phyloP scores from a whole-genome alignment of 2,113 vertebrate species.

The Antennarius striatus region DNA sequence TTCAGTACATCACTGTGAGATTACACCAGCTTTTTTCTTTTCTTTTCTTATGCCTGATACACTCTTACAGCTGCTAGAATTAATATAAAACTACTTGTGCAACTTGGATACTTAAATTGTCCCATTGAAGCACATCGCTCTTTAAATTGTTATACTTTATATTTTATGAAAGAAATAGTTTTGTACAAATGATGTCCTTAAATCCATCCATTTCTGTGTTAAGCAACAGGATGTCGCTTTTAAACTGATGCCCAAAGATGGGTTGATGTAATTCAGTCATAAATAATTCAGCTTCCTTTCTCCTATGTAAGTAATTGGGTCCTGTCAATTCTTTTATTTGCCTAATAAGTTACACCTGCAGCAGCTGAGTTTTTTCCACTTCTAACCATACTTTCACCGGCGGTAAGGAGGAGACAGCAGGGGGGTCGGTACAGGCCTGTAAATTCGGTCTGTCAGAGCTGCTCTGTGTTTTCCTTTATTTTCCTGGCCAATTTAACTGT shows the following conservation, averaged over 20 bases:
- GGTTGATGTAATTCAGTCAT: constrained; percentile 55
- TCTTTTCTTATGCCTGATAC: neutral
- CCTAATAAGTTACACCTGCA: constrained; percentile 60
- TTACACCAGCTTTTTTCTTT: neutral
- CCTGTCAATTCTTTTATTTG: constrained; percentile 61
- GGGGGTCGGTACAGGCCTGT: constrained; percentile 18
- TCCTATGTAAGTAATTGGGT: constrained; percentile 54
- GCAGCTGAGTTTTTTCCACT: constrained; percentile 29
- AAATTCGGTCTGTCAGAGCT: constrained; percentile 31
- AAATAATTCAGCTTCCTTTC: constrained; percentile 61
- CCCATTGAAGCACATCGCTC: constrained; percentile 13
- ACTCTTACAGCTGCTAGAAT: neutral
- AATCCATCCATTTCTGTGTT: constrained; percentile 18
- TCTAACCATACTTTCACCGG: constrained; percentile 36
- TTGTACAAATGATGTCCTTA: constrained; percentile 28
- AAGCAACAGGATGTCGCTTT: constrained; percentile 23
- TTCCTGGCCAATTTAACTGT: constrained; percentile 27
- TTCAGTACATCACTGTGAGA: neutral
- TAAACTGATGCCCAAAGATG: constrained; percentile 37
- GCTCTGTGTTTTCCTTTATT: constrained; percentile 13
- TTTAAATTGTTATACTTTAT: constrained; percentile 23
- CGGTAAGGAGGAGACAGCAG: constrained; percentile 17
- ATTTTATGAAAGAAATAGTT: constrained; percentile 35
- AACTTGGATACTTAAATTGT: constrained; percentile 17
- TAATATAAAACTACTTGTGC: neutral